Conservation (phyloP, 2,888 invertebrate species). For the Drosophila buzzatii region DNA sequence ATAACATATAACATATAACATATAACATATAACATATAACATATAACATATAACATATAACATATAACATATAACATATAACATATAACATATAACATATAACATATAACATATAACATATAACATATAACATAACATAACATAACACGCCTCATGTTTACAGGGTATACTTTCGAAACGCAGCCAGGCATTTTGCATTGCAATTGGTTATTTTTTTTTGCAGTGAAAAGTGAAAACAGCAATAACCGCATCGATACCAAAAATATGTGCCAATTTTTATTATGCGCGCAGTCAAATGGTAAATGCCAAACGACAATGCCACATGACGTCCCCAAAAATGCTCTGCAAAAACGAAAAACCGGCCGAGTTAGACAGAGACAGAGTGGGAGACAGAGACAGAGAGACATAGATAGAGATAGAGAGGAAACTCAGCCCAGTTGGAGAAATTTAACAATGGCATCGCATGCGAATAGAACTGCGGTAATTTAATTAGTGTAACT, state of each 20-base stretch:
- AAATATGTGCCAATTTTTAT: slow-evolving; percentile 79
- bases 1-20: background rate
- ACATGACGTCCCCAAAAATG: slow-evolving; percentile 40
- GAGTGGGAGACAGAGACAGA: background rate
- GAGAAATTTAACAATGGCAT: slow-evolving; percentile 6
- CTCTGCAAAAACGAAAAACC: slow-evolving; percentile 10
- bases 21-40: background rate
- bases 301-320: slow-evolving; percentile 70
- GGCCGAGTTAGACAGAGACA: background rate
- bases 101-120: slow-evolving; percentile 1
- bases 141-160: background rate
- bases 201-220: slow-evolving; percentile 18
- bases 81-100: background rate
- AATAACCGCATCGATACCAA: slow-evolving; percentile 63
- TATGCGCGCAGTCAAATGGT: slow-evolving; percentile 71
- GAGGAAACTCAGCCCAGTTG: background rate
- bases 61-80: slow-evolving; percentile 1
- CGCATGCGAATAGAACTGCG: slow-evolving; percentile 11
- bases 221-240: slow-evolving; percentile 58
- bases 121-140: slow-evolving; percentile 1
- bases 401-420: too few relatives aligned
- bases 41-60: slow-evolving; percentile 1
- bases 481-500: slow-evolving; percentile 23
- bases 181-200: slow-evolving; percentile 43
- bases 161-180: slow-evolving; percentile 27